Conservation (phyloP, 2,888 invertebrate species). For the Cloeon dipterum region DNA sequence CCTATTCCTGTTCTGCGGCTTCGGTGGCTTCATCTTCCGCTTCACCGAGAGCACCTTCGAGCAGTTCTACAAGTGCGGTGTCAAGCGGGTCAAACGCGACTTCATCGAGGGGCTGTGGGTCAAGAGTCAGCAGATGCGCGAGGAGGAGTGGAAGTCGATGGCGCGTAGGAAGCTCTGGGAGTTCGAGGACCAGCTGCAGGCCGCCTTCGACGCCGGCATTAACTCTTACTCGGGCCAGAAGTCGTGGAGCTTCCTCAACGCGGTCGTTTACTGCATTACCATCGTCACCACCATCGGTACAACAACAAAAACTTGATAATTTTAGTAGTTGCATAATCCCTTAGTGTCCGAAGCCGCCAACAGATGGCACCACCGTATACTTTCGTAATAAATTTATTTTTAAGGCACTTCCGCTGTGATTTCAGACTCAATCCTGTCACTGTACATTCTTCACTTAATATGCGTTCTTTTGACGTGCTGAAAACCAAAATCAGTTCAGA, state of each 20-base stretch:
- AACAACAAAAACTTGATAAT: no score
- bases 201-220: conserved; percentile 63
- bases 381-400: no score
- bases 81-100: conserved; percentile 64
- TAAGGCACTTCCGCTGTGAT: no score
- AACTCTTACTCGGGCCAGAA: conserved; percentile 63
- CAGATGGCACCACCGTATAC: no score
- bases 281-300: conserved; percentile 78
- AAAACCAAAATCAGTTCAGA: no score
- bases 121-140: conserved; percentile 55
- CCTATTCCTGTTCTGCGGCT: conserved; percentile 45
- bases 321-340: no score
- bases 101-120: conserved; percentile 67
- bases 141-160: conserved; percentile 76
- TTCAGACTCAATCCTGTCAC: no score
- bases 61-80: conserved; percentile 67
- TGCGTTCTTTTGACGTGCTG: no score
- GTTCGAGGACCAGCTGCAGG: conserved; percentile 69
- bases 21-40: conserved; percentile 59
- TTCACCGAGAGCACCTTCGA: conserved; percentile 69
- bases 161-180: conserved; percentile 56
- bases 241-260: conserved; percentile 74
- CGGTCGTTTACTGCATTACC: conserved; percentile 65
- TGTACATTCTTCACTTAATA: no score
- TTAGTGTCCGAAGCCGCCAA: no score